phyloP scores from a whole-genome alignment of 1,140 invertebrate genomes.

The Drosophila obscura region DNA sequence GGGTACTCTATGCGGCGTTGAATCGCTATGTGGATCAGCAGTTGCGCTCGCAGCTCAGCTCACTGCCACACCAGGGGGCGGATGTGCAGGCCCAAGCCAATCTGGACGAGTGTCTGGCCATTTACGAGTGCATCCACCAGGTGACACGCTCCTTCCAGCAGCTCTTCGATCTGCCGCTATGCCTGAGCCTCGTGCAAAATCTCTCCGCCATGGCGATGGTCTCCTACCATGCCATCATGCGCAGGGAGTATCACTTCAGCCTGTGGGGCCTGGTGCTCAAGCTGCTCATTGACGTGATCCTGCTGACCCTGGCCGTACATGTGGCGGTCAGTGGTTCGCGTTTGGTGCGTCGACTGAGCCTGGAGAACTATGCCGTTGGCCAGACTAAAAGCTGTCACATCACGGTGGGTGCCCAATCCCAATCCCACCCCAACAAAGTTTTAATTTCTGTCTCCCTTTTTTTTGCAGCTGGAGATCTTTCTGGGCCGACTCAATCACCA shows the following conservation, averaged over 20 bases:
- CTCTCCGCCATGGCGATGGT: constrained; percentile 34
- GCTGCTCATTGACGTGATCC: constrained; percentile 43
- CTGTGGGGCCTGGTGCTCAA: constrained; percentile 35
- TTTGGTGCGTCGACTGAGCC: constrained; percentile 36
- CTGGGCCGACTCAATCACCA: constrained; percentile 45
- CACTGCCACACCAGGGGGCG: neutral
- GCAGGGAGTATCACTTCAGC: neutral
- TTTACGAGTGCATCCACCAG: constrained; percentile 55
- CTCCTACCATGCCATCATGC: constrained; percentile 35
- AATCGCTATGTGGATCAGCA: constrained; percentile 49
- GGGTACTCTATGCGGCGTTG: constrained; percentile 43
- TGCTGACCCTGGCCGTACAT: constrained; percentile 52
- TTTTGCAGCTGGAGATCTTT: constrained; percentile 57
- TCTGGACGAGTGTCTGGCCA: constrained; percentile 50
- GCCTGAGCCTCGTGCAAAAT: constrained; percentile 23
- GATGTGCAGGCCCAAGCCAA: neutral
- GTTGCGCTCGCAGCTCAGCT: constrained; percentile 21
- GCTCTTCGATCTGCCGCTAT: constrained; percentile 55
- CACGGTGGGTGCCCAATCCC: constrained; percentile 25
- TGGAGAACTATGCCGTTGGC: constrained; percentile 53
- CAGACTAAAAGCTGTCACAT: constrained; percentile 37
- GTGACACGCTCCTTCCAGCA: constrained; percentile 29
- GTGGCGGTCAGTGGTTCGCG: constrained; percentile 33
- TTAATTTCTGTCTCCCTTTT: too few species aligned
- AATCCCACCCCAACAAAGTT: too few species aligned